Conservation (phyloP, 1,140 invertebrate genomes). For the Drosophila tropicalis region DNA sequence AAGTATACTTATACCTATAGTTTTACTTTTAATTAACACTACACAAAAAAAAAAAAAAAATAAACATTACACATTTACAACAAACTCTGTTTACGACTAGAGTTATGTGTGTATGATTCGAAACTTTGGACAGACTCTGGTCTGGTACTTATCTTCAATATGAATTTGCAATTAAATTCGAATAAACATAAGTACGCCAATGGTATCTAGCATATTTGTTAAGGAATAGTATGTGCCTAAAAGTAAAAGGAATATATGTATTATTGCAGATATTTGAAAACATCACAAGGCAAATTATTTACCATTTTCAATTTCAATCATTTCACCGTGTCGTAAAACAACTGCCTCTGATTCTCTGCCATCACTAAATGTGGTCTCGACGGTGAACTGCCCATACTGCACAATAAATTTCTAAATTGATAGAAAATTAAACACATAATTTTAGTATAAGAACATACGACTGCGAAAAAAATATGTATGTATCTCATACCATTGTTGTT, state of each 20-base stretch:
- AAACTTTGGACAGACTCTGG: neutral
- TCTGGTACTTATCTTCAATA: neutral
- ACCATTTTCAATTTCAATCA: constrained; percentile 64
- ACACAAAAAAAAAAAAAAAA: neutral
- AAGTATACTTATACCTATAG: neutral
- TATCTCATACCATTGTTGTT: constrained; percentile 37
- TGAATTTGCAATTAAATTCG: constrained; percentile 23
- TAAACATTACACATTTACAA: neutral
- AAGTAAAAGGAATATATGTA: neutral
- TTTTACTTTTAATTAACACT: neutral
- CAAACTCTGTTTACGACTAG: too few species aligned
- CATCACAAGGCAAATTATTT: neutral
- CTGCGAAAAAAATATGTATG: neutral
- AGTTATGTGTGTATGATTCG: too few species aligned
- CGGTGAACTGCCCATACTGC: constrained; percentile 44
- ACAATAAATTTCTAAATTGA: constrained; percentile 54
- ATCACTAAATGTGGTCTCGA: constrained; percentile 13
- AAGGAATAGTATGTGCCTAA: constrained; percentile 47
- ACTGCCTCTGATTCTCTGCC: neutral
- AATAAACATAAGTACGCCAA: constrained; percentile 46
- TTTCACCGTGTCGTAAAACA: constrained; percentile 51
- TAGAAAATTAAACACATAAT: neutral
- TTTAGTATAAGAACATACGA: neutral
- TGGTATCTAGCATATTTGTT: constrained; percentile 39
- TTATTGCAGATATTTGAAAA: too few species aligned